These are phyloP conservation scores for Melieria picta DNA, from an alignment of 2,888 invertebrate species.

Conservation along the genomic window DNA sequence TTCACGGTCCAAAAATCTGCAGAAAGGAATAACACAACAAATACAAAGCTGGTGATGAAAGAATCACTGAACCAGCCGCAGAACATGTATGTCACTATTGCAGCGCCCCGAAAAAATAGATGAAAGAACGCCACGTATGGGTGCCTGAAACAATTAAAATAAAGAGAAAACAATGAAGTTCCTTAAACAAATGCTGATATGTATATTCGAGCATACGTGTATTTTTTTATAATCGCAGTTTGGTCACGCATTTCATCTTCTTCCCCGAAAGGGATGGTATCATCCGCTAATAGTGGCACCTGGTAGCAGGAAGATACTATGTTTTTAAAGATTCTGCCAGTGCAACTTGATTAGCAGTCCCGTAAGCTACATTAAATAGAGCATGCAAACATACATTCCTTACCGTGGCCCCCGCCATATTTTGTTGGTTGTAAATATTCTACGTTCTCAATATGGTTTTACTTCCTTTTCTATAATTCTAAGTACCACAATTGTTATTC, in stretches of 20 bases:
- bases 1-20: constrained; percentile 99
- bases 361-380: constrained; percentile 26
- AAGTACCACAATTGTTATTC: constrained; percentile 10
- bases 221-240: constrained; percentile 54
- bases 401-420: constrained; percentile 66
- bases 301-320: constrained; percentile 57
- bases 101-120: constrained; percentile 83
- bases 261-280: constrained; percentile 87
- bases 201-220: constrained; percentile 59
- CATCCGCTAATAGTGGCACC: constrained; percentile 88
- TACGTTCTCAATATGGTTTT: neutral
- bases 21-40: constrained; percentile 87
- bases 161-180: neutral
- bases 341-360: neutral
- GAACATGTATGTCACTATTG: constrained; percentile 88
- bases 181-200: neutral
- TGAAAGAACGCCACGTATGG: constrained; percentile 94
- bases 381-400: constrained; percentile 65
- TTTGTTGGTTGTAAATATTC: neutral
- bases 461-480: neutral
- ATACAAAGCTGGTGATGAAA: constrained; percentile 96
- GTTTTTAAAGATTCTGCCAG: neutral
- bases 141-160: constrained; percentile 73
- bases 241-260: constrained; percentile 72
- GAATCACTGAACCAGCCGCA: constrained; percentile 90